Conservation (phyloP, 2,797 vertebrate species). For the Gymnothorax reevesii region DNA sequence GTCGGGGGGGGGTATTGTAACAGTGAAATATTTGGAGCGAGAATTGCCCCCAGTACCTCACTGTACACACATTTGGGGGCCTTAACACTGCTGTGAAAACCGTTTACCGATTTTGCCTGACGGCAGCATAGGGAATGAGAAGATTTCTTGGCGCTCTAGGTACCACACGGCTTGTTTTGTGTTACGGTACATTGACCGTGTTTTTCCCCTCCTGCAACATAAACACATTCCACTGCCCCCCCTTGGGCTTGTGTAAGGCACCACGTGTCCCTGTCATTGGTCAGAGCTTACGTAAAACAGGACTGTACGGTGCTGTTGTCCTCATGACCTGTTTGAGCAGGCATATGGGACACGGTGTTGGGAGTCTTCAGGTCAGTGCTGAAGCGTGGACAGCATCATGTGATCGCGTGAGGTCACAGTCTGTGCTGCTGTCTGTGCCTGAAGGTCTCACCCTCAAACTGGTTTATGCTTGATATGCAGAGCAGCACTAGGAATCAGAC, state of each 20-base stretch:
- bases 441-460: no score
- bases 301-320: not conserved
- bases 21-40: no score
- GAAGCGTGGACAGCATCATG: conserved; percentile 29
- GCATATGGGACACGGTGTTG: not conserved
- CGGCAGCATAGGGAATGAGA: not conserved
- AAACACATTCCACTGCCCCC: conserved; percentile 4
- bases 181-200: not conserved
- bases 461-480: no score
- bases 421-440: not conserved
- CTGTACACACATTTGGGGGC: not conserved
- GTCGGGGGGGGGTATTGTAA: not conserved
- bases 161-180: not conserved
- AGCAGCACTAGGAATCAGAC: no score
- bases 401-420: conserved; percentile 24
- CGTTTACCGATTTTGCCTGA: not conserved
- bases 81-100: not conserved
- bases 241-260: not conserved
- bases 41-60: not conserved
- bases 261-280: not conserved
- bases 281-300: not conserved
- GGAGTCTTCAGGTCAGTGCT: not conserved
- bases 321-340: not conserved
- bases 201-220: not conserved
- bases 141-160: not conserved